These are phyloP conservation scores for Lycodopsis pacificus DNA, from an alignment of 2,797 vertebrate genomes.

Conservation along the genomic window DNA sequence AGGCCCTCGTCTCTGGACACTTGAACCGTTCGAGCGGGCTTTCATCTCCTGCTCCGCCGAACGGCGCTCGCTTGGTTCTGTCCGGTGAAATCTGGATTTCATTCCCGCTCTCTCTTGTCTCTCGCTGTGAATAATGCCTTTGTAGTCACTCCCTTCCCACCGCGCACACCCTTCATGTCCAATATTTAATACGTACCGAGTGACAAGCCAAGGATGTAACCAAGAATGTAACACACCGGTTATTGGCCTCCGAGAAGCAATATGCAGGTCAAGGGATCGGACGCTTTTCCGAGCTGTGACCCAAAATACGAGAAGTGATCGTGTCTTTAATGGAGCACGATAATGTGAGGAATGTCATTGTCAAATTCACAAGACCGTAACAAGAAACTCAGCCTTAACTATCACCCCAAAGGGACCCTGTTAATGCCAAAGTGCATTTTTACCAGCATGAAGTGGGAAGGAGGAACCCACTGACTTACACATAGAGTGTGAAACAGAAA, in stretches of 20 bases:
- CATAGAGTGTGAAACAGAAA: conserved; percentile 58
- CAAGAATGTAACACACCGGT: conserved; percentile 72
- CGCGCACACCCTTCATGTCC: conserved; percentile 55
- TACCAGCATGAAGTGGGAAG: conserved; percentile 50
- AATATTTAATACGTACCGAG: conserved; percentile 77
- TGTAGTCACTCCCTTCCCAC: conserved; percentile 68
- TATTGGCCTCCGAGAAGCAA: conserved; percentile 74
- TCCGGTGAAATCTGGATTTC: conserved; percentile 72
- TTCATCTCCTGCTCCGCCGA: conserved; percentile 71
- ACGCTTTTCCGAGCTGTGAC: conserved; percentile 52
- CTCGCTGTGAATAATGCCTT: conserved; percentile 74
- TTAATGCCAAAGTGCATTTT: conserved; percentile 53
- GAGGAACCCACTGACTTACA: conserved; percentile 45
- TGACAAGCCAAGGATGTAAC: conserved; percentile 80
- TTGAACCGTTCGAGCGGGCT: conserved; percentile 62
- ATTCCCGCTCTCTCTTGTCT: conserved; percentile 54
- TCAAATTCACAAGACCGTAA: conserved; percentile 67
- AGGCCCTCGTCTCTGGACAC: conserved; percentile 62
- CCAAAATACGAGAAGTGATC: conserved; percentile 49
- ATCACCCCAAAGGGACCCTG: conserved; percentile 47
- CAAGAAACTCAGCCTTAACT: conserved; percentile 49
- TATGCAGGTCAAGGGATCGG: conserved; percentile 68
- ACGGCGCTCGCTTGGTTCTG: conserved; percentile 47
- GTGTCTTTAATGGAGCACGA: conserved; percentile 55
- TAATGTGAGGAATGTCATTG: conserved; percentile 72